phyloP scores from a whole-genome alignment of 2,888 invertebrate species.

The Yponomeuta evonymella region DNA sequence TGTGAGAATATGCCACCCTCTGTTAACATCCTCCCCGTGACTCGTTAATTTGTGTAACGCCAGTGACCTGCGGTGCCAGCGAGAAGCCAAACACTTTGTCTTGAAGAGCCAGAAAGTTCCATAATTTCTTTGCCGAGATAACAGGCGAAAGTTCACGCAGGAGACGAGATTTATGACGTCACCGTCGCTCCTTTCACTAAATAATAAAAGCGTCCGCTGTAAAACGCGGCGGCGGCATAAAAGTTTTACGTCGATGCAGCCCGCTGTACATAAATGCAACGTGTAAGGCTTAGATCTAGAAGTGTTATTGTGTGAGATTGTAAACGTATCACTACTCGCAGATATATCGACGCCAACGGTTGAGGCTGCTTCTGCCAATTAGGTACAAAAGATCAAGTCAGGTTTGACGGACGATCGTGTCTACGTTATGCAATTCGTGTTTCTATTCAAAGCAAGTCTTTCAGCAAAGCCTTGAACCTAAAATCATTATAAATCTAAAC shows the following conservation, averaged over 20 bases:
- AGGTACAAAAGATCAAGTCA: too few species aligned
- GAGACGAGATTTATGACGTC: constrained; percentile 75
- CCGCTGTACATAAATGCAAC: constrained; percentile 61
- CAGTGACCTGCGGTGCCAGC: constrained; percentile 57
- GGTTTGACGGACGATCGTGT: too few species aligned
- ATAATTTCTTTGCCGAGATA: constrained; percentile 75
- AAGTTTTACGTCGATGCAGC: constrained; percentile 74
- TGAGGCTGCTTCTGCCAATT: too few species aligned
- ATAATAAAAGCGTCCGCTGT: constrained; percentile 74
- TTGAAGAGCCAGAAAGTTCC: constrained; percentile 71
- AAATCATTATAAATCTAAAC: neutral
- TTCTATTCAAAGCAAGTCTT: too few species aligned
- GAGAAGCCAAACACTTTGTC: constrained; percentile 74
- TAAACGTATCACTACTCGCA: neutral
- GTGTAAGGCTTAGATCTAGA: constrained; percentile 27
- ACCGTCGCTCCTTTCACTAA: constrained; percentile 75
- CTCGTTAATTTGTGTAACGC: constrained; percentile 61
- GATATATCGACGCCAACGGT: neutral
- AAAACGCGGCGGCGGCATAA: constrained; percentile 71
- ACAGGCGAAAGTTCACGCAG: constrained; percentile 76
- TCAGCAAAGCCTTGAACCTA: too few species aligned
- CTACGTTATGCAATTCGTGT: too few species aligned
- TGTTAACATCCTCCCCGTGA: constrained; percentile 1
- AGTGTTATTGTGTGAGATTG: constrained; percentile 1
- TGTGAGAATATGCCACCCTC: neutral